These are phyloP conservation scores for Silurus lanzhouensis DNA, from an alignment of 2,797 vertebrate species.

Conservation along the genomic window DNA sequence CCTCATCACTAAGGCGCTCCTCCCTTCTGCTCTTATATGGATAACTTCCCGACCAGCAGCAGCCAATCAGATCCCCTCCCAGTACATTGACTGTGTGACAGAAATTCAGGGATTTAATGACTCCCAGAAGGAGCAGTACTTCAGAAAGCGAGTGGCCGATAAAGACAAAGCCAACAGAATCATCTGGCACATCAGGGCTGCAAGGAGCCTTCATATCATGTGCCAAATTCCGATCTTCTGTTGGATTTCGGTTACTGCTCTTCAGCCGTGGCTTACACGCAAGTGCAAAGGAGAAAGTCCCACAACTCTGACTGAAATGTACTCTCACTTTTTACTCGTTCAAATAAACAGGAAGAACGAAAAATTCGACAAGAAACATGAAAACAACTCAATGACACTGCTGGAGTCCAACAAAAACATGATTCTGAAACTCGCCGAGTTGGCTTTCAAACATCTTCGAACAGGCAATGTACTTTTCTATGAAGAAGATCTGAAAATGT, in stretches of 20 bases:
- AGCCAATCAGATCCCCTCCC: conserved; percentile 17
- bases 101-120: conserved; percentile 40
- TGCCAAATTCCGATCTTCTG: conserved; percentile 40
- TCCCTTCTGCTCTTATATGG: conserved; percentile 29
- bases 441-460: conserved; percentile 31
- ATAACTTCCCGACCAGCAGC: conserved; percentile 24
- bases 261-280: conserved; percentile 12
- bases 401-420: conserved; percentile 16
- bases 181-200: conserved; percentile 17
- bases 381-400: not conserved
- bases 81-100: conserved; percentile 5
- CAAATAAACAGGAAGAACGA: conserved; percentile 21
- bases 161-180: conserved; percentile 17
- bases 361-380: conserved; percentile 20
- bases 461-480: conserved; percentile 7
- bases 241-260: conserved; percentile 38
- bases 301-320: conserved; percentile 47
- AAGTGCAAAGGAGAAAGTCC: conserved; percentile 1
- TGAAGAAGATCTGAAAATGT: conserved; percentile 9
- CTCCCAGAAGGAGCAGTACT: conserved; percentile 29
- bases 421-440: conserved; percentile 31
- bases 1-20: conserved; percentile 1
- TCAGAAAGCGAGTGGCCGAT: conserved; percentile 6
- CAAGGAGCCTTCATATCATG: conserved; percentile 31
- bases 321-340: conserved; percentile 36